Evolutionary conservation across 2,113 vertebrate genomes (phyloP).

Genomic region (Equus przewalskii): DNA sequence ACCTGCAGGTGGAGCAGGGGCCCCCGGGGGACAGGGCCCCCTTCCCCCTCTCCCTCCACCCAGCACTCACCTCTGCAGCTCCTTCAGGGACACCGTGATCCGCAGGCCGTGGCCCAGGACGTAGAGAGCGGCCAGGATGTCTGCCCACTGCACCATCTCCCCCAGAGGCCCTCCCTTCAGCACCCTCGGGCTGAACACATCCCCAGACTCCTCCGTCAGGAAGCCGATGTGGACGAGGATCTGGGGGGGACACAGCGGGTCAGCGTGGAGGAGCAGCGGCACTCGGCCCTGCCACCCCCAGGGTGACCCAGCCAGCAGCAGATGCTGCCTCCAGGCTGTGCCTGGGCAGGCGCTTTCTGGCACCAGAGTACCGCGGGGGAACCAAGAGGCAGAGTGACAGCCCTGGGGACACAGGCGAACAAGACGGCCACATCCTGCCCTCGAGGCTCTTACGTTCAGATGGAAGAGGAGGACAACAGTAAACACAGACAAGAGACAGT

Average conservation of each 20-base stretch:
- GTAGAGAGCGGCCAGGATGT: slow-evolving; percentile 95
- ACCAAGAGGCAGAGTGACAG: neutral
- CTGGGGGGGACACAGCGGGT: slow-evolving; percentile 83
- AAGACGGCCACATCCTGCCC: neutral
- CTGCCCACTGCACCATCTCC: slow-evolving; percentile 99
- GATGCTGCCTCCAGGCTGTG: neutral
- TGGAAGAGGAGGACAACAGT: neutral
- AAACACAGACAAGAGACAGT: slow-evolving; percentile 42
- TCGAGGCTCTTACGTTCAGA: neutral
- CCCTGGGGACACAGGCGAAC: neutral
- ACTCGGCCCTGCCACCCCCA: neutral
- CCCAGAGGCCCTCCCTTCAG: slow-evolving; percentile 98
- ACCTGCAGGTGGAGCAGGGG: neutral
- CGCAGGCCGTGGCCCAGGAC: slow-evolving; percentile 95
- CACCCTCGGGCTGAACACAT: slow-evolving; percentile 97
- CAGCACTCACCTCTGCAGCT: slow-evolving; percentile 96
- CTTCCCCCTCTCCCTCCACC: neutral
- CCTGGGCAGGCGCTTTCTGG: neutral
- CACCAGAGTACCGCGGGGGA: neutral
- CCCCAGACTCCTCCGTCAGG: slow-evolving; percentile 97
- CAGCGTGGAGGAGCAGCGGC: neutral
- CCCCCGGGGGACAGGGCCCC: rapidly evolving
- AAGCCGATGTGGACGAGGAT: slow-evolving; percentile 97
- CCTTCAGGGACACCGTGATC: slow-evolving; percentile 96
- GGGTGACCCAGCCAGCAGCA: neutral